Percentiles rank a stretch among this genome's conserved stretches.
Evolutionary conservation across 2,888 invertebrate genomes (phyloP).

Genomic region (Pristionchus japonicus): DNA sequence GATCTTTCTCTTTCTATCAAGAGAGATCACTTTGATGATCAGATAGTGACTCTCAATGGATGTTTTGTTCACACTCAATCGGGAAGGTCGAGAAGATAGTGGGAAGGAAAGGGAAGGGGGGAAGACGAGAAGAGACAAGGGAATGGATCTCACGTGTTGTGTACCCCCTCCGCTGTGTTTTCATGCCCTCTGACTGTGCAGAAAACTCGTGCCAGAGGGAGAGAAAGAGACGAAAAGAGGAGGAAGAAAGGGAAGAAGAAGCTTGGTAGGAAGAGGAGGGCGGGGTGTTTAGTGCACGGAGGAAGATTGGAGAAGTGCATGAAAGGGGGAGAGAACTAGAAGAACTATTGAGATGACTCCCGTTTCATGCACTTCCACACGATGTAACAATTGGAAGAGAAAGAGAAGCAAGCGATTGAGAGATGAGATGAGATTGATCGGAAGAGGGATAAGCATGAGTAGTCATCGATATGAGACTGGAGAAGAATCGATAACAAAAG

Average conservation of each 20-base stretch:
- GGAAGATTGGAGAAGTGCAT: not conserved
- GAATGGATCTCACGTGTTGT: constrained; percentile 33
- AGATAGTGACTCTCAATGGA: constrained; percentile 16
- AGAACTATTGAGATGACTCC: not conserved
- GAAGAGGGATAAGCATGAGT: not conserved
- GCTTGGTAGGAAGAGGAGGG: not conserved
- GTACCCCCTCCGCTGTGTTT: not conserved
- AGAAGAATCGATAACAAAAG: not conserved
- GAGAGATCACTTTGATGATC: constrained; percentile 17
- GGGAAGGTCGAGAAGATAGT: no score
- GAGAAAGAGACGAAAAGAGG: not conserved
- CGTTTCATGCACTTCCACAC: constrained; percentile 8
- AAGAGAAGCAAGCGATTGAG: not conserved
- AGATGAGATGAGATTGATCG: not conserved
- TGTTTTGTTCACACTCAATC: not conserved
- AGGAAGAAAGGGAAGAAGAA: not conserved
- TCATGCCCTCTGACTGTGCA: not conserved
- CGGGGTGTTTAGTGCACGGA: not conserved
- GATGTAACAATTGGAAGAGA: constrained; percentile 9
- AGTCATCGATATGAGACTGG: not conserved
- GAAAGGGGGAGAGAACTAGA: not conserved
- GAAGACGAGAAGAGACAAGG: not conserved
- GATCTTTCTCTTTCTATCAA: not conserved
- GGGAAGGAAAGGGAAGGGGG: not conserved
- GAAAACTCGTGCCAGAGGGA: not conserved